Evolutionary conservation across 2,888 invertebrate genomes (phyloP), one percentile per base, ranked within the genome.

Genomic region (Cheilosia vulpina): DNA sequence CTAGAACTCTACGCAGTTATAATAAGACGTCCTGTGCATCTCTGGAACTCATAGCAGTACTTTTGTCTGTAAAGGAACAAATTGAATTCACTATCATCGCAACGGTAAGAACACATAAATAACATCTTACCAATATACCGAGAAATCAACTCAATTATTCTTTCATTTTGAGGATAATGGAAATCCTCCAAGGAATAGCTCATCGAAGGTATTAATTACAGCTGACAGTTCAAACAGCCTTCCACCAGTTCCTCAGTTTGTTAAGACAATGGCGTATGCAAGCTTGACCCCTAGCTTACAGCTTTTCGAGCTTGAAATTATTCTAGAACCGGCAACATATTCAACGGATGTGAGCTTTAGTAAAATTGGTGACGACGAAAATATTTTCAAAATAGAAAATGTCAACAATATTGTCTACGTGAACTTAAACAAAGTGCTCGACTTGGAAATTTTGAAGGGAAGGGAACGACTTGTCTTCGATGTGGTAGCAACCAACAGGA

Each of bases 51-150:
- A 87, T 77, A 7, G 78, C 87, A 24, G 87, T 88, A 65, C 79
- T 89, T 41, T 45, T 88, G 66, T 82, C 80, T 24, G 53, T 89
- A 31, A 47, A 76, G 2, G 68, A 88, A 31, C 65, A 81, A 34
- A 78, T 89, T 0, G 80, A 88, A 17, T 88, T 90, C 71, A 73
- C 87, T 38, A 88, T 90, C 41, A 77, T 62, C 31, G 90, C 89
- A 50, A 89, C 88, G 50, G 90, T 89, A 66, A 87, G 78, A 69
- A 43, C 17, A 19, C 21, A 27, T 2, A 6, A 38, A 34, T 17
- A 34, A 11, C 21, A 27, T 60, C 6, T 63, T 7, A 27, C 6
- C 6, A 27, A 27, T 6, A 5, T 6, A 11, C n/a, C 13, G 24
- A 19, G 52, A 41, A 55, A 47, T 6, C 9, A 21, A 31, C 13